Percentiles rank a stretch among this genome's conserved stretches.
Evolutionary conservation across 1,140 invertebrate genomes (phyloP).

Genomic region (Scaptomyza hsui): DNA sequence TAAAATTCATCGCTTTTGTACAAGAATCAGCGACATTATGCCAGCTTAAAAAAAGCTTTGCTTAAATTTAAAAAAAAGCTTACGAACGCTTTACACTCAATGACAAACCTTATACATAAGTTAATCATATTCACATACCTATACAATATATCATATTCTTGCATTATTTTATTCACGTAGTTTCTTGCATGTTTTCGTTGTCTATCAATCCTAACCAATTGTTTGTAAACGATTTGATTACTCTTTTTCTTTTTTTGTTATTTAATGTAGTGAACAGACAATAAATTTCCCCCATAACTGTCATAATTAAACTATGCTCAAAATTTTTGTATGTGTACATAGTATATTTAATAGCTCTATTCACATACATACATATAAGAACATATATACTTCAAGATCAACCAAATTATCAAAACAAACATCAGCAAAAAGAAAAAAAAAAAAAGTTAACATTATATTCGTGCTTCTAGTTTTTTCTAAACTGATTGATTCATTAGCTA

Average conservation of each 20-base stretch:
- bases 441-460: slow-evolving; percentile 3
- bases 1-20: slow-evolving; percentile 15
- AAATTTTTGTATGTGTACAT: slow-evolving; percentile 22
- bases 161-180: neutral
- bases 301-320: slow-evolving; percentile 42
- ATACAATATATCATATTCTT: neutral
- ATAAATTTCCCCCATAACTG: slow-evolving; percentile 79
- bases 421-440: slow-evolving; percentile 14
- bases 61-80: slow-evolving; percentile 62
- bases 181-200: slow-evolving; percentile 28
- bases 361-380: slow-evolving; percentile 28
- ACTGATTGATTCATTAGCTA: slow-evolving; percentile 35
- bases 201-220: slow-evolving; percentile 19
- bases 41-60: slow-evolving; percentile 52
- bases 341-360: slow-evolving; percentile 31
- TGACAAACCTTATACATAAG: slow-evolving; percentile 8
- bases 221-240: slow-evolving; percentile 6
- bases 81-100: slow-evolving; percentile 63
- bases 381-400: slow-evolving; percentile 24
- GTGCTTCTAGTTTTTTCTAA: slow-evolving; percentile 21
- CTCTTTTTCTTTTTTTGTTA: slow-evolving; percentile 25
- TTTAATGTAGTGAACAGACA: slow-evolving; percentile 55
- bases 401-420: slow-evolving; percentile 12
- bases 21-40: slow-evolving; percentile 11
- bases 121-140: slow-evolving; percentile 10